A percentile compares a stretch with the other conserved stretches of the same genome.
Conservation (phyloP, 2,797 vertebrate species). For the Clarias laeviceps region DNA sequence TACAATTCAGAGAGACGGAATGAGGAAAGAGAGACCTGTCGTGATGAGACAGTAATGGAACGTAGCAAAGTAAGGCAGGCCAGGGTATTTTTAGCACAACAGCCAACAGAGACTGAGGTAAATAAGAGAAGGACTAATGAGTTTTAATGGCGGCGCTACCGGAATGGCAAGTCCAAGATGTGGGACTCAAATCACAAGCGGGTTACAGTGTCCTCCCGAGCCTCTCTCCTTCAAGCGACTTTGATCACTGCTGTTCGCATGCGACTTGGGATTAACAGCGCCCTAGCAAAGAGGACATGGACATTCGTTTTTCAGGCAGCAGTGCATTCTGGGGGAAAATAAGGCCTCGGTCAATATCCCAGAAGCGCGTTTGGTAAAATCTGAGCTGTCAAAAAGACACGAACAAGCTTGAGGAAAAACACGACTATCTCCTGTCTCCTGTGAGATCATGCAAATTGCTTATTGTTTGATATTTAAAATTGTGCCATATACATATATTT, state of each 20-base stretch:
- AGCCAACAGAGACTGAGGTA: slow-evolving; percentile 75
- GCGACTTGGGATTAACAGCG: slow-evolving; percentile 29
- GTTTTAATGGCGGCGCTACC: slow-evolving; percentile 74
- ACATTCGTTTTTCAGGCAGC: slow-evolving; percentile 19
- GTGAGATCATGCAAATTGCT: slow-evolving; percentile 66
- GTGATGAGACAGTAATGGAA: slow-evolving; percentile 73
- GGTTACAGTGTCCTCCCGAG: slow-evolving; percentile 77
- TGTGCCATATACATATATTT: slow-evolving; percentile 65
- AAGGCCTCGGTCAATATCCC: slow-evolving; percentile 47
- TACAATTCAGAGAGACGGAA: background rate
- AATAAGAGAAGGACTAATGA: slow-evolving; percentile 79
- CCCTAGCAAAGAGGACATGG: slow-evolving; percentile 30
- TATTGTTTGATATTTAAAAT: slow-evolving; percentile 77
- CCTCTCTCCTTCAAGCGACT: slow-evolving; percentile 79
- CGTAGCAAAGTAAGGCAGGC: slow-evolving; percentile 79
- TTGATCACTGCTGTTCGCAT: slow-evolving; percentile 66
- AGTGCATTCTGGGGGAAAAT: slow-evolving; percentile 7
- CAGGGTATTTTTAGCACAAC: slow-evolving; percentile 79
- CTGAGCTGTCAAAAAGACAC: slow-evolving; percentile 67
- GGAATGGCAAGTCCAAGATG: slow-evolving; percentile 75
- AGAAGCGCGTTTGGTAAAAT: slow-evolving; percentile 72
- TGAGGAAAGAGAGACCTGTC: slow-evolving; percentile 63
- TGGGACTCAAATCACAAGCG: slow-evolving; percentile 76
- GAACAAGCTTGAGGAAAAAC: slow-evolving; percentile 47
- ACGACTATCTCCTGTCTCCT: slow-evolving; percentile 65